These are phyloP conservation scores for Microctonus aethiopoides DNA, from an alignment of 2,888 invertebrate species.

Conservation along the genomic window DNA sequence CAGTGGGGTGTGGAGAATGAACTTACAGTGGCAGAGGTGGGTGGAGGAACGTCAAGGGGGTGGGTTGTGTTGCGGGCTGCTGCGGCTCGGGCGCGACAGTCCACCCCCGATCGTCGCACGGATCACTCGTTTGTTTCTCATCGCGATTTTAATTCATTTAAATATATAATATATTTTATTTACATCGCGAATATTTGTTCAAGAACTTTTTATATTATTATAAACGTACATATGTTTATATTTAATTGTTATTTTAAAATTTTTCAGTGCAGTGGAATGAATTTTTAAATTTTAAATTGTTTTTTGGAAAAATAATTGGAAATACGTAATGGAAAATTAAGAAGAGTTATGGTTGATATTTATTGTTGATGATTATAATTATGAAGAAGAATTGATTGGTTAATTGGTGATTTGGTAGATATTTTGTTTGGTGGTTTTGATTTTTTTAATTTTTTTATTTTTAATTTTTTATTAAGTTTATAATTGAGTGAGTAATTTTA, in stretches of 20 bases:
- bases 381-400: no score
- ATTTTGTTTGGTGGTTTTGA: neutral
- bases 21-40: conserved; percentile 34
- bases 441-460: conserved; percentile 1
- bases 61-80: conserved; percentile 66
- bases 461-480: neutral
- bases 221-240: no score
- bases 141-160: neutral
- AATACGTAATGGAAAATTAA: neutral
- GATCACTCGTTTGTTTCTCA: conserved; percentile 47
- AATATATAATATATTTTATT: no score
- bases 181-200: no score
- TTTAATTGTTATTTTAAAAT: neutral
- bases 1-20: conserved; percentile 42
- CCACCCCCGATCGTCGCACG: conserved; percentile 63
- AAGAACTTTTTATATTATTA: no score
- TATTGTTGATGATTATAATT: no score
- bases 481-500: neutral
- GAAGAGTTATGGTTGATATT: neutral
- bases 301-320: neutral
- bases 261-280: neutral
- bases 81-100: conserved; percentile 67
- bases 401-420: no score
- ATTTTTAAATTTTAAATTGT: neutral
- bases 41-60: conserved; percentile 52